These are phyloP conservation scores for Microtus pennsylvanicus DNA, from an alignment of 2,113 vertebrate genomes.

Conservation along the genomic window DNA sequence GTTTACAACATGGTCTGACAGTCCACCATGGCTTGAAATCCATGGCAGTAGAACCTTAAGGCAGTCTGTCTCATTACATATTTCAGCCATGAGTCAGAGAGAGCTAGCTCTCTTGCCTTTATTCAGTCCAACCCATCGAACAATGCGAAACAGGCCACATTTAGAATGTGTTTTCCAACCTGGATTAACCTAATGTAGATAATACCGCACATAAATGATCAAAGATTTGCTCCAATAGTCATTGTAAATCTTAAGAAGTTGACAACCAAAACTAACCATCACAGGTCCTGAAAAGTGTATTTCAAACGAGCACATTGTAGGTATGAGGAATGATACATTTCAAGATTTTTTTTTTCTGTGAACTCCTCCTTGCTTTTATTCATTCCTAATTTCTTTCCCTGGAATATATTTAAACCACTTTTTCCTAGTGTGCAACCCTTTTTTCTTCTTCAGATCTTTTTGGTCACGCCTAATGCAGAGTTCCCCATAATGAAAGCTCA, in stretches of 20 bases:
- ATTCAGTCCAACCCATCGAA: background rate
- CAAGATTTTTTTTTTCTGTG: background rate
- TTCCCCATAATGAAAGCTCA: background rate
- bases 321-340: background rate
- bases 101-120: background rate
- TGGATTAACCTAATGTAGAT: background rate
- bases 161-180: no score
- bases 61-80: background rate
- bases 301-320: background rate
- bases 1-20: background rate
- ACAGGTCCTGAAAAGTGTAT: background rate
- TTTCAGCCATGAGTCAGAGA: background rate
- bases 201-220: background rate
- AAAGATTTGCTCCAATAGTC: background rate
- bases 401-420: background rate
- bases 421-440: background rate
- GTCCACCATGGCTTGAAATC: background rate
- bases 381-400: background rate
- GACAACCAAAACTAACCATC: background rate
- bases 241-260: background rate
- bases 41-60: background rate
- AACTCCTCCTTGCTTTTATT: background rate
- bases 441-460: slow-evolving; percentile 10
- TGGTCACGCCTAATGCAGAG: background rate
- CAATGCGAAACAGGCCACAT: no score